These are phyloP conservation scores for Halichoerus grypus DNA, from an alignment of 2,113 vertebrate species.

Conservation along the genomic window DNA sequence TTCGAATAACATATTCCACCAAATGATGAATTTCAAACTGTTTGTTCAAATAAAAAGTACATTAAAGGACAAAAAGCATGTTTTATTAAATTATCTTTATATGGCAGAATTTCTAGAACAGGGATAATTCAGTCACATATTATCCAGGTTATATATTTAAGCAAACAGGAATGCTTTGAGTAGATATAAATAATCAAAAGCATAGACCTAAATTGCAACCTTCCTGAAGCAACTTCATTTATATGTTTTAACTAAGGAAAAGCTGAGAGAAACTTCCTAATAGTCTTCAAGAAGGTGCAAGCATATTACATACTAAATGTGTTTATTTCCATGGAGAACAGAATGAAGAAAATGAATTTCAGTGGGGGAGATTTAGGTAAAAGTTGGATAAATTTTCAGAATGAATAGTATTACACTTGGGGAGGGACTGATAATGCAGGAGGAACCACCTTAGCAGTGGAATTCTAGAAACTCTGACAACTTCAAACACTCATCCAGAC, in stretches of 20 bases:
- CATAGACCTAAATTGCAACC: background rate
- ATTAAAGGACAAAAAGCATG: background rate
- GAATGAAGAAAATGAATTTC: slow-evolving; percentile 51
- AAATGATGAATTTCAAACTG: slow-evolving; percentile 27
- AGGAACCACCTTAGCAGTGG: background rate
- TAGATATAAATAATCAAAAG: slow-evolving; percentile 39
- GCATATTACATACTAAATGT: background rate
- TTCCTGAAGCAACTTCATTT: slow-evolving; percentile 6
- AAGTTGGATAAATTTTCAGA: slow-evolving; percentile 19
- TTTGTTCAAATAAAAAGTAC: slow-evolving; percentile 45
- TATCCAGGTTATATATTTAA: slow-evolving; percentile 24
- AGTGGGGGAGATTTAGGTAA: background rate
- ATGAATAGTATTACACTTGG: background rate
- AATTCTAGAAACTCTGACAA: background rate
- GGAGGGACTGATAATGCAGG: background rate
- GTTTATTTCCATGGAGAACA: background rate
- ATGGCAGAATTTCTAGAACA: background rate
- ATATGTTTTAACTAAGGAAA: background rate
- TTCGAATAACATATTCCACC: background rate
- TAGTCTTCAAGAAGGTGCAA: background rate
- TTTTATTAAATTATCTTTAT: background rate
- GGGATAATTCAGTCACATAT: background rate
- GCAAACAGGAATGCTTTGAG: slow-evolving; percentile 46
- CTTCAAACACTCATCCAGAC: background rate
- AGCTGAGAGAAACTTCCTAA: slow-evolving; percentile 32